phyloP scores from a whole-genome alignment of 2,797 vertebrate species.

The Perdix hodgsoniae region DNA sequence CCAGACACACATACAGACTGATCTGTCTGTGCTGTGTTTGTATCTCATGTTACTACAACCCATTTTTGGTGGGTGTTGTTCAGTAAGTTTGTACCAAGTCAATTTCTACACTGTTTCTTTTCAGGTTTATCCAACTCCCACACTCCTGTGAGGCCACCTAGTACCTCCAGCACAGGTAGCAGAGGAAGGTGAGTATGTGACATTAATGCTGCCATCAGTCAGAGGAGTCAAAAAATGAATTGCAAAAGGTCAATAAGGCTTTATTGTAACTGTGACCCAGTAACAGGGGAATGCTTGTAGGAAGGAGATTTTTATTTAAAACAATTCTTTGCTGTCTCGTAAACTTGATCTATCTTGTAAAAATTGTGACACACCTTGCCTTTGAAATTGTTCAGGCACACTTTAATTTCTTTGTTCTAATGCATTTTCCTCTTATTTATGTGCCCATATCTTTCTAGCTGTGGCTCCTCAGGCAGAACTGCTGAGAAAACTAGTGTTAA shows the following conservation, averaged over 20 bases:
- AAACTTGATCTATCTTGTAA: background rate
- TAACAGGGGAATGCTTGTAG: background rate
- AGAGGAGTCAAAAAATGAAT: background rate
- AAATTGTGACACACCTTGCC: background rate
- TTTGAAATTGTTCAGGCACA: background rate
- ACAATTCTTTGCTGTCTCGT: background rate
- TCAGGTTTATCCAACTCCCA: constrained; percentile 94
- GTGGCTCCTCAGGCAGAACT: constrained; percentile 91
- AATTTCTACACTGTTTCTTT: background rate
- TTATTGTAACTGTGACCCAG: background rate
- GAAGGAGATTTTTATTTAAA: background rate
- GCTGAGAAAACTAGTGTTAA: constrained; percentile 78
- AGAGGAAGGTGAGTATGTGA: constrained; percentile 90
- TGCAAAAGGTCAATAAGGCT: background rate
- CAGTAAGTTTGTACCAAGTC: background rate
- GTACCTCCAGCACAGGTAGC: constrained; percentile 97
- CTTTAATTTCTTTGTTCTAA: background rate
- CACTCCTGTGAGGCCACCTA: constrained; percentile 96
- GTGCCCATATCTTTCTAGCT: constrained; percentile 79
- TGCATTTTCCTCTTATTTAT: background rate
- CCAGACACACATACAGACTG: background rate
- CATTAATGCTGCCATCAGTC: background rate
- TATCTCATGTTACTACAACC: background rate
- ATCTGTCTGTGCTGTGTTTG: background rate
- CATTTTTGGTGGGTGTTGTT: background rate